A percentile compares a stretch with the other conserved stretches of the same genome.
These are phyloP conservation scores for Thinocorus orbignyianus DNA, from an alignment of 2,113 vertebrate species.

Conservation along the genomic window DNA sequence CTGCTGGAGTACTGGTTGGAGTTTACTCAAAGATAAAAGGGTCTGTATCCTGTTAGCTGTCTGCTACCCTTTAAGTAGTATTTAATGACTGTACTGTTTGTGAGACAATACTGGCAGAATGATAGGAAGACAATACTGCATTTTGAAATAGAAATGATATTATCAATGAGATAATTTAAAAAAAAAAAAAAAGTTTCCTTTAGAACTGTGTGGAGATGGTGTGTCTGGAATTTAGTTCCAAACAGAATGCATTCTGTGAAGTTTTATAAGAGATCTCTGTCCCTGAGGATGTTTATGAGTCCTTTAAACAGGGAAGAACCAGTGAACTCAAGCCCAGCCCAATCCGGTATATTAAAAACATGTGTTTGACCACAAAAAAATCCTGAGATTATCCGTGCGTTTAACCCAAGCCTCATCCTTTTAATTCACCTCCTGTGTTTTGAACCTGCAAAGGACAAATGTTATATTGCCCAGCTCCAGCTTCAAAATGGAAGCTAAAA, in stretches of 20 bases:
- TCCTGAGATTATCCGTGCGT: not conserved
- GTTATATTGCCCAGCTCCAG: not conserved
- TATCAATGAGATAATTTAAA: not conserved
- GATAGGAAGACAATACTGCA: not conserved
- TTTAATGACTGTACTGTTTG: slow-evolving; percentile 17
- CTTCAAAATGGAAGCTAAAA: not conserved
- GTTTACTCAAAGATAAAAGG: not conserved
- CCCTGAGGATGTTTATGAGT: slow-evolving; percentile 10
- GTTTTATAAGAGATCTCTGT: not conserved
- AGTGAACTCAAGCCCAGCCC: not conserved
- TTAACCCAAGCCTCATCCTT: not conserved
- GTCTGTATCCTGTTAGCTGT: slow-evolving; percentile 15
- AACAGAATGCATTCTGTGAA: not conserved
- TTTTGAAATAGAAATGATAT: not conserved
- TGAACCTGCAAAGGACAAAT: not conserved
- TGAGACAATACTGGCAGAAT: slow-evolving; percentile 2
- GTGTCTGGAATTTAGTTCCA: not conserved
- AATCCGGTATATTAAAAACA: not conserved
- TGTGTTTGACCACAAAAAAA: not conserved
- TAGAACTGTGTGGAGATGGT: not conserved
- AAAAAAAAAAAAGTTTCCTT: not conserved
- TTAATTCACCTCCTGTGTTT: not conserved
- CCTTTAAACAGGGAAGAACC: not conserved
- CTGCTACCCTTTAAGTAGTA: not conserved
- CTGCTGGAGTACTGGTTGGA: not conserved